These are phyloP conservation scores for Erpornis zantholeuca DNA, from an alignment of 2,113 vertebrate genomes.

Conservation along the genomic window DNA sequence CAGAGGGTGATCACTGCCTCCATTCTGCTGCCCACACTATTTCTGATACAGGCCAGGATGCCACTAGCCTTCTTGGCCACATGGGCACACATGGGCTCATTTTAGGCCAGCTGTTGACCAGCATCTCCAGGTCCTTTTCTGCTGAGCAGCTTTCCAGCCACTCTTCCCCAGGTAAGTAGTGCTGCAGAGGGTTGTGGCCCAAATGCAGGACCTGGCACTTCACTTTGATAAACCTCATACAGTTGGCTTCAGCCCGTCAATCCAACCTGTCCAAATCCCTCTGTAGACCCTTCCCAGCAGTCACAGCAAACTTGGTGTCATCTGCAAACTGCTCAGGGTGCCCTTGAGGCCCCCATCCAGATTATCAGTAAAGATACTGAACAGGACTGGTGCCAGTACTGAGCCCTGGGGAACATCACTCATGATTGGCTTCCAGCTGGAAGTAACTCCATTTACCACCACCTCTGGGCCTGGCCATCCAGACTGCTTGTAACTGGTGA, in stretches of 20 bases:
- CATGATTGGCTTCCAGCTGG: background rate
- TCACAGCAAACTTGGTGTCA: background rate
- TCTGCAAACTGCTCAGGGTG: background rate
- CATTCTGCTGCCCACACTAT: background rate
- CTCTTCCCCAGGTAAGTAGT: too few relatives aligned
- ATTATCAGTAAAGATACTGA: background rate
- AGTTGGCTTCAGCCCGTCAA: background rate
- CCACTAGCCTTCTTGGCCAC: background rate
- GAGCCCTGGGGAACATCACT: background rate
- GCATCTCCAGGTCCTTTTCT: background rate
- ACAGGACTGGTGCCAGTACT: background rate
- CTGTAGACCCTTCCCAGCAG: background rate
- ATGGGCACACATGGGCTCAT: background rate
- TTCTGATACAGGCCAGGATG: background rate
- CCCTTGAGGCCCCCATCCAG: background rate
- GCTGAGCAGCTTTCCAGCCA: background rate
- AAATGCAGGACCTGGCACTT: background rate
- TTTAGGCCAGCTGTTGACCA: background rate
- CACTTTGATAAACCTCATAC: background rate
- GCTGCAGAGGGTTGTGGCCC: background rate
- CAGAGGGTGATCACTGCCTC: background rate
- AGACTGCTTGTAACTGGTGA: fast-evolving
- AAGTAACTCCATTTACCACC: background rate
- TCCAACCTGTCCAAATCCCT: background rate
- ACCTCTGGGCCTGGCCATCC: background rate